A percentile compares a stretch with the other conserved stretches of the same genome.
Conservation (phyloP, 2,888 invertebrate genomes). For the Camponotus fellah region DNA sequence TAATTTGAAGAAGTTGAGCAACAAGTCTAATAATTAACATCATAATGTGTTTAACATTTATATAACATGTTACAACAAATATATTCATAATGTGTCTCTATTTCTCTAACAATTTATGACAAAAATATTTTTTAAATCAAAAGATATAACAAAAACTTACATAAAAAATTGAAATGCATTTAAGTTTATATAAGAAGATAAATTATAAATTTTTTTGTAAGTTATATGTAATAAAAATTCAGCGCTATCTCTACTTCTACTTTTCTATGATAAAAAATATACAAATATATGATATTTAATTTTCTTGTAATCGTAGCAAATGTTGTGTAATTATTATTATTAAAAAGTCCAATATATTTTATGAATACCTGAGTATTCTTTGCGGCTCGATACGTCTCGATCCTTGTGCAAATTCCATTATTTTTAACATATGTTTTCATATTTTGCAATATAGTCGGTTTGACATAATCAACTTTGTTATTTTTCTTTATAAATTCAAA, state of each 20-base stretch:
- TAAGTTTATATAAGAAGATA: not conserved
- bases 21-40: not conserved
- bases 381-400: not conserved
- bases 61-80: not conserved
- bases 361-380: conserved; percentile 13
- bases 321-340: not conserved
- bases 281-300: not conserved
- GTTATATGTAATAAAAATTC: not conserved
- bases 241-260: not conserved
- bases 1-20: not conserved
- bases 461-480: not conserved
- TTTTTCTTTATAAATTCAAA: not conserved
- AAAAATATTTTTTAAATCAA: not conserved
- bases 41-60: not conserved
- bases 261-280: conserved; percentile 3
- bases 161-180: not conserved
- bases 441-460: conserved; percentile 24
- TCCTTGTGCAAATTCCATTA: not conserved
- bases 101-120: not conserved
- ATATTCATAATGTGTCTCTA: not conserved
- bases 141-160: not conserved
- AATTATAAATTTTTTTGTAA: not conserved
- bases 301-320: not conserved
- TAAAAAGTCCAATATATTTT: conserved; percentile 4
- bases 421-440: conserved; percentile 46